Conservation (phyloP, 2,113 vertebrate genomes). For the Melanocharis versteri region DNA sequence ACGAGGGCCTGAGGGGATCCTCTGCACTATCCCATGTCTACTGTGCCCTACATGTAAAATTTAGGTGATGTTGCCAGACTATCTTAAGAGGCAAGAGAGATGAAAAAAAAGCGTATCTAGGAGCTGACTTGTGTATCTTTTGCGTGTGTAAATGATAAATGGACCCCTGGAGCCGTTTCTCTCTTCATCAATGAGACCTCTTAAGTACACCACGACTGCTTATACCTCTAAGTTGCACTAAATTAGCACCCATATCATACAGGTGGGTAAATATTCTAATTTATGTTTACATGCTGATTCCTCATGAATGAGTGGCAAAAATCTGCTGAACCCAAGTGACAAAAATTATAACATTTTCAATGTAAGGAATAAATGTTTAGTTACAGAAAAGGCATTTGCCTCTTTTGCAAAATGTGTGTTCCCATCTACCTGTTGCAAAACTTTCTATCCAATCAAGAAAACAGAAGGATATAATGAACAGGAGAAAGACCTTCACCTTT, state of each 20-base stretch:
- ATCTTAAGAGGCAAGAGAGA: not conserved
- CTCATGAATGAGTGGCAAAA: not conserved
- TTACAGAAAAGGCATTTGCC: fast-evolving
- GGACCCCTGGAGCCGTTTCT: not conserved
- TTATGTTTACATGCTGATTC: not conserved
- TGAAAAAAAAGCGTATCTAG: not conserved
- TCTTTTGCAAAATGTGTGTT: not conserved
- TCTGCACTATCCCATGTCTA: fast-evolving
- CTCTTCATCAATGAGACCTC: not conserved
- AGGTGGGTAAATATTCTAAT: not conserved
- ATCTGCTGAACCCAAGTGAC: not conserved
- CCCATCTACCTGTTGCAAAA: not conserved
- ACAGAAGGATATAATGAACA: not conserved
- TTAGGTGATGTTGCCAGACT: not conserved
- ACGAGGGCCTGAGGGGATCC: fast-evolving
- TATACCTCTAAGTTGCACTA: not conserved
- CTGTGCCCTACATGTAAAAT: not conserved
- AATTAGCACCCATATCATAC: not conserved
- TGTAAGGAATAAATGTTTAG: not conserved
- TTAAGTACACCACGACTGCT: not conserved
- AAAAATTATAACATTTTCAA: not conserved
- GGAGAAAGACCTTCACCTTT: not conserved
- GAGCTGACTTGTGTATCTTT: not conserved
- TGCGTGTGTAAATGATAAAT: not conserved
- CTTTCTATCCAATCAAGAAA: not conserved